Base-by-base conservation (phyloP, 2,888 invertebrate genomes). In the Tiphia femorata region DNA sequence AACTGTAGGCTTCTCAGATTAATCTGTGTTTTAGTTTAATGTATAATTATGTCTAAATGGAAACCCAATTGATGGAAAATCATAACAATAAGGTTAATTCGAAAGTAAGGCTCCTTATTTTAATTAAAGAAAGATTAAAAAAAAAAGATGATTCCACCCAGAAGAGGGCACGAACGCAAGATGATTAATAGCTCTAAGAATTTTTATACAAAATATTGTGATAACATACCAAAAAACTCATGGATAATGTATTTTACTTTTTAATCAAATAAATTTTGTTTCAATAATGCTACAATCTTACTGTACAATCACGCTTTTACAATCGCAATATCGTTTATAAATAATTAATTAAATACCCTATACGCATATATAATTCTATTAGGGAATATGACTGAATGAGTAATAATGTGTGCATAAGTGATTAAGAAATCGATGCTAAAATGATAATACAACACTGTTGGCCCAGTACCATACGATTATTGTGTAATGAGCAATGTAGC, bases 191-290 rank as follows among this genome's bases (percentile, higher is more conserved):
- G 70, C 55, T 61, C 58, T 70, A 75, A 75, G 67, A 58, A 67
- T 68, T 69, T 76, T 77, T 74, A 67, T 72, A 72, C 72, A 62
- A 67, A 67, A 60, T 56, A 64, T 67, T 75, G 73, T 70, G 74
- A 74, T 74, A 61, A 64, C 63, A 61, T 60, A 73, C 66, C 69
- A 76, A 76, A 70, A 51, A 69, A 58, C 60, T 70, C 67, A 64
- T 67, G 58, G 62, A 68, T 70, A 62, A 72, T 78, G 75, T 78
- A 78, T 75, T 74, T 72, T 73, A 71, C 73, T 77, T 72, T 77
- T 67, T 68, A 71, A 71, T 68, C 62, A 64, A 77, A 77, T 76
- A 77, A 74, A 78, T 73, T 72, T 74, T 62, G 64, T 73, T 73
- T 75, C 71, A 60, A 69, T 69, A 70, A 58, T 40, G 14, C 35